Conservation (phyloP, 2,888 invertebrate species). For the Sthenelais limicola region DNA sequence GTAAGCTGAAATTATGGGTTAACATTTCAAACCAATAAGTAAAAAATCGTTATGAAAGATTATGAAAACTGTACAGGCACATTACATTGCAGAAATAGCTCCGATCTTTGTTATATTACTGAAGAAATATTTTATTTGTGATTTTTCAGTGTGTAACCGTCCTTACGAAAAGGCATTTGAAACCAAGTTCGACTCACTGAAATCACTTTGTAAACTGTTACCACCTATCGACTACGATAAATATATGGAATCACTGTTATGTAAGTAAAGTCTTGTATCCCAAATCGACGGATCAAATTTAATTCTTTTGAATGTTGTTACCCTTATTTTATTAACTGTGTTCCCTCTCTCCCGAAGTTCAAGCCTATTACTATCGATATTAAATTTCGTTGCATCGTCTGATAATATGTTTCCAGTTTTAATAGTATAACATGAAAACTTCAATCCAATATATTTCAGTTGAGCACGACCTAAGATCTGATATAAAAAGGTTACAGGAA, state of each 20-base stretch:
- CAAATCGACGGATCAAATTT: neutral
- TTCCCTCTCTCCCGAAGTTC: too few relatives aligned
- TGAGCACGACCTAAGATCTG: slow-evolving; percentile 79
- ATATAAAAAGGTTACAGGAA: slow-evolving; percentile 73
- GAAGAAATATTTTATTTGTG: slow-evolving; percentile 17
- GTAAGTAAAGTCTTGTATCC: slow-evolving; percentile 22
- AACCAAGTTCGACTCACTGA: slow-evolving; percentile 76
- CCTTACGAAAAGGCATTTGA: slow-evolving; percentile 76
- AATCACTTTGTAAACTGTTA: slow-evolving; percentile 84
- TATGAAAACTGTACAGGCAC: too few relatives aligned
- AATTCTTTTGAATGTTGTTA: neutral
- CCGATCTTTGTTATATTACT: neutral
- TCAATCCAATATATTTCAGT: slow-evolving; percentile 56
- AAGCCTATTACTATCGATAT: too few relatives aligned
- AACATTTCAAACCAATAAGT: too few relatives aligned
- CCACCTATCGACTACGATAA: slow-evolving; percentile 82
- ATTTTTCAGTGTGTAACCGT: slow-evolving; percentile 77
- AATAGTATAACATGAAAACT: too few relatives aligned
- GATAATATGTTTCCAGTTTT: too few relatives aligned
- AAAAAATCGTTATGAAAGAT: too few relatives aligned
- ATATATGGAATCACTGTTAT: slow-evolving; percentile 81
- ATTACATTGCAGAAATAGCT: too few relatives aligned
- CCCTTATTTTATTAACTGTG: too few relatives aligned
- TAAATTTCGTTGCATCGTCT: too few relatives aligned
- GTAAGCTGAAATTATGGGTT: too few relatives aligned